Percentiles rank a stretch among this genome's conserved stretches.
phyloP scores from a whole-genome alignment of 2,113 vertebrate species.

The Rhizomys pruinosus region DNA sequence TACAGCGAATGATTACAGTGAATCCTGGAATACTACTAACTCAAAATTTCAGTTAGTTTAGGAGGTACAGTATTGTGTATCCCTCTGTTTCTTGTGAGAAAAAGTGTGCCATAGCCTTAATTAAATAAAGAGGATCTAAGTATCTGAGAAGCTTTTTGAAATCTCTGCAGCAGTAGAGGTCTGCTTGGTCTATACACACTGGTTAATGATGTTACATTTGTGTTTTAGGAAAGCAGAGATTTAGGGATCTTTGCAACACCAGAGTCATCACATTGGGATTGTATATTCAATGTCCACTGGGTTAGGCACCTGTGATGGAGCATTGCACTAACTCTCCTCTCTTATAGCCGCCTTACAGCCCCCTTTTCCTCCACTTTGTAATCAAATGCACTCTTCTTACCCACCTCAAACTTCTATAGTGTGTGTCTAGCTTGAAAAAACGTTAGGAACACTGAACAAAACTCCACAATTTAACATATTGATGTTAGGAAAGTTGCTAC shows the following conservation, averaged over 20 bases:
- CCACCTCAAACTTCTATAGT: neutral
- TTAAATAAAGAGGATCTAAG: neutral
- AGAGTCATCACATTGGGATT: neutral
- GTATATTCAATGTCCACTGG: neutral
- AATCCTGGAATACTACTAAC: neutral
- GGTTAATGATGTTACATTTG: neutral
- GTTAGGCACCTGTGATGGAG: neutral
- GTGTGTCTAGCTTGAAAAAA: neutral
- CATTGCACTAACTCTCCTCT: neutral
- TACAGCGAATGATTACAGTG: neutral
- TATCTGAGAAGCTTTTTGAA: constrained; percentile 14
- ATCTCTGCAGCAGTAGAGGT: neutral
- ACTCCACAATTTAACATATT: neutral
- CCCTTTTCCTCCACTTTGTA: neutral
- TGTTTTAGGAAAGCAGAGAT: neutral
- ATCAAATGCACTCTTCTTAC: neutral
- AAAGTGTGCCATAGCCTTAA: neutral
- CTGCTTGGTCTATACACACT: neutral
- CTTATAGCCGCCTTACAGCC: neutral
- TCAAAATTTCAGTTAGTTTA: constrained; percentile 8
- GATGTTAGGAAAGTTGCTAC: neutral
- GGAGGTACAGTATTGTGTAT: neutral
- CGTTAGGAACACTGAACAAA: neutral
- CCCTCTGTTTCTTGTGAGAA: constrained; percentile 24
- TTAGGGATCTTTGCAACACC: neutral